phyloP scores from a whole-genome alignment of 1,140 invertebrate species.

The Coptotermes formosanus region DNA sequence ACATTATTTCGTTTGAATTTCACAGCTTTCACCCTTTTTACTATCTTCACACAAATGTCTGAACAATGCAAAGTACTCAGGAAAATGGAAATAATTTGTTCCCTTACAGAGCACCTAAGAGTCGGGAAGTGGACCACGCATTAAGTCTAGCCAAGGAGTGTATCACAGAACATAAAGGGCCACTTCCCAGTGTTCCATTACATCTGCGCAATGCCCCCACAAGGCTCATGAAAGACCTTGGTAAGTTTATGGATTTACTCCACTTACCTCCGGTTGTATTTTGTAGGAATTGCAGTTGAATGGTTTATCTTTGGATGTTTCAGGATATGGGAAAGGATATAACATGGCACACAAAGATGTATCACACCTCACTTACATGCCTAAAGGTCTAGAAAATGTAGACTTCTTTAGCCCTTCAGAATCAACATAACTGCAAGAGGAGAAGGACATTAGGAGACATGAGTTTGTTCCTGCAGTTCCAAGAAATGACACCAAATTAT shows the following conservation, averaged over 20 bases:
- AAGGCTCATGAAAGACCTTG: conserved; percentile 73
- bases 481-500: too few relatives aligned
- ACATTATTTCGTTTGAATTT: too few relatives aligned
- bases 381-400: conserved; percentile 62
- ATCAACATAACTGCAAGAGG: background rate
- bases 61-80: too few relatives aligned
- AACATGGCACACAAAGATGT: conserved; percentile 56
- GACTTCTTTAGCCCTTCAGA: conserved; percentile 55
- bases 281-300: background rate
- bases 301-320: conserved; percentile 39
- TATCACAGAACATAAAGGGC: conserved; percentile 63
- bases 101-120: conserved; percentile 64
- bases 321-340: conserved; percentile 65
- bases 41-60: too few relatives aligned
- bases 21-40: too few relatives aligned
- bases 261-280: background rate
- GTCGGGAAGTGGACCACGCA: conserved; percentile 66
- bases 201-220: conserved; percentile 79
- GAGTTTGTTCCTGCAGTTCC: too few relatives aligned
- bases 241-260: conserved; percentile 45
- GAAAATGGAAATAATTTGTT: background rate
- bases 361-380: conserved; percentile 63
- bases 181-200: conserved; percentile 68
- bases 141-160: conserved; percentile 60
- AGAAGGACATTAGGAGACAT: too few relatives aligned